Base-by-base conservation (phyloP, 2,797 vertebrate species). In the Acipenser ruthenus region DNA sequence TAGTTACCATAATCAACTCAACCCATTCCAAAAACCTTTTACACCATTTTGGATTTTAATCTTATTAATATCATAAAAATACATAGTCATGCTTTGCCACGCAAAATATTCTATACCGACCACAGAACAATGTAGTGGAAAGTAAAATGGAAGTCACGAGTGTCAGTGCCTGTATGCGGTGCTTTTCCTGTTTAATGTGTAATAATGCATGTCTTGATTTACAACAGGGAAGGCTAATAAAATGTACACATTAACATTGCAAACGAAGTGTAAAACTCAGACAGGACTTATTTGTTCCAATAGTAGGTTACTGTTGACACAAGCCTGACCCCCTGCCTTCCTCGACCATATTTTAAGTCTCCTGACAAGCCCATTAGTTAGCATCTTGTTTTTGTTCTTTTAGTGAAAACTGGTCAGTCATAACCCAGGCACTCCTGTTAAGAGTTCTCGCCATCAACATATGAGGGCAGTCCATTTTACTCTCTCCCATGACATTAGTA, bases 351-450 rank as follows among this genome's bases (percentile, higher is more conserved):
- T 76, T 79, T 83, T 61, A 37, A 37, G 23, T 61, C 79, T 81
- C 78, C 69, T 52, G 65, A 66, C 79, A 76, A 67, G 71, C 74
- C 79, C 79, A 84, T 84, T 84, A 79, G 85, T 84, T 76, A 80
- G 72, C 65, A 49, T 61, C 23, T 61, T 6, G 62, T 63, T 78
- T 82, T 74, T 71, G 66, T 75, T 52, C 79, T 78, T 67, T 67
- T 77, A 75, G 67, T 67, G 65, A 67, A 59, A 50, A 63, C 67
- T 23, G 53, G 62, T 11, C 66, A 65, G 66, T 74, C 78, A 63
- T 77, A 75, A 82, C 73, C 71, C 77, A 71, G 65, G 73, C 63
- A 71, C 72, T 74, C 79, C 23, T 23, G 2, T 37, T 37, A 37
- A 37, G 23, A 37, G 23, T 37, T 37, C 23, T 37, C 23, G 23